A percentile compares a stretch with the other conserved stretches of the same genome.
phyloP scores from a whole-genome alignment of 2,797 vertebrate species.

The Microhierax caerulescens region DNA sequence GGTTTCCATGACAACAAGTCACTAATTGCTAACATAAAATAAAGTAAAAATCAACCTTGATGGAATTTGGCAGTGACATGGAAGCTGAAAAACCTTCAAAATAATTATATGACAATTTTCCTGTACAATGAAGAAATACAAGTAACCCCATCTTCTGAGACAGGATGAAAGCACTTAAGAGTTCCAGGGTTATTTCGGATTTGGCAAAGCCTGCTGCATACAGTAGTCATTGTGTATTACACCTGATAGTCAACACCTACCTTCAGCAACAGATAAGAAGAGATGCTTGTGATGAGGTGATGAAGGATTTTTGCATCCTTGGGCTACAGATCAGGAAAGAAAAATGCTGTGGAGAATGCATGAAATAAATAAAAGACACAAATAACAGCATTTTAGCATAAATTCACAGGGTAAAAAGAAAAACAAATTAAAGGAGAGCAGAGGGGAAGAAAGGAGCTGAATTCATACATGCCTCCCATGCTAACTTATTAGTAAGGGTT shows the following conservation, averaged over 20 bases:
- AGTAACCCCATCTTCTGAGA: slow-evolving; percentile 14
- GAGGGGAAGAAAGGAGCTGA: slow-evolving; percentile 18
- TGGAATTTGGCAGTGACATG: slow-evolving; percentile 61
- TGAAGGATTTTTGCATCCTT: slow-evolving; percentile 55
- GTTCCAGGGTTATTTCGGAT: slow-evolving; percentile 34
- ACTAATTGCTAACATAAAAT: slow-evolving; percentile 78
- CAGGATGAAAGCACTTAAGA: background rate
- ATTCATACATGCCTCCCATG: background rate
- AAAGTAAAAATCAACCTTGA: slow-evolving; percentile 76
- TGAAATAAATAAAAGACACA: slow-evolving; percentile 33
- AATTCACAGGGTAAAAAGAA: slow-evolving; percentile 4
- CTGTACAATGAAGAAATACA: slow-evolving; percentile 6
- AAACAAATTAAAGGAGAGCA: slow-evolving; percentile 11
- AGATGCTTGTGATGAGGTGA: slow-evolving; percentile 24
- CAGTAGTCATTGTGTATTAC: background rate
- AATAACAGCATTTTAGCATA: slow-evolving; percentile 41
- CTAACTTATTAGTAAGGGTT: slow-evolving; percentile 43
- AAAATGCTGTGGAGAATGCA: slow-evolving; percentile 38
- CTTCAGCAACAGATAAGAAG: slow-evolving; percentile 38
- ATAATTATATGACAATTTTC: slow-evolving; percentile 52
- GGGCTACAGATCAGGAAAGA: slow-evolving; percentile 31
- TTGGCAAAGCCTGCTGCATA: slow-evolving; percentile 14
- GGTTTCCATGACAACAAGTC: slow-evolving; percentile 79
- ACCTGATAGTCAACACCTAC: slow-evolving; percentile 38
- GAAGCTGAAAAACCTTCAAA: slow-evolving; percentile 46